A percentile compares a stretch with the other conserved stretches of the same genome.
phyloP scores from a whole-genome alignment of 1,140 invertebrate genomes.

The Pogonomyrmex californicus region DNA sequence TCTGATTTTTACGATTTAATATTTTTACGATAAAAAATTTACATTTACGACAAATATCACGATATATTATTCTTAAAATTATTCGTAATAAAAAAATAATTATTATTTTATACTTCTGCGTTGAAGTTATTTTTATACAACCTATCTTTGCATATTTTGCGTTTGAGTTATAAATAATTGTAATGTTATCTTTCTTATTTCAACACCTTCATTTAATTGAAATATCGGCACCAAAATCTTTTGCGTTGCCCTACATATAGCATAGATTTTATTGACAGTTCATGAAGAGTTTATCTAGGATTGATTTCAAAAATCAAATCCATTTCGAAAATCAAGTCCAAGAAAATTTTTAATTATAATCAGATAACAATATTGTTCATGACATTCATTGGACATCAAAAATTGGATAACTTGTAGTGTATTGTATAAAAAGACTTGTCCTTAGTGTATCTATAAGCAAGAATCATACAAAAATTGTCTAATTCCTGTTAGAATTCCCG shows the following conservation, averaged over 20 bases:
- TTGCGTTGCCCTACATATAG: background rate
- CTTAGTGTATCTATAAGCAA: too few species aligned
- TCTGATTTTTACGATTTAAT: background rate
- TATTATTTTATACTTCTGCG: background rate
- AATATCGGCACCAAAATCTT: background rate
- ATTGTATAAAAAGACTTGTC: too few species aligned
- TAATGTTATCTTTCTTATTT: background rate
- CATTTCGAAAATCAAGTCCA: too few species aligned
- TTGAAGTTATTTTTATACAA: background rate
- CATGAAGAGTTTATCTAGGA: background rate
- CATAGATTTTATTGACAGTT: background rate
- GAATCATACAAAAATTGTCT: too few species aligned
- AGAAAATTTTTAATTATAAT: too few species aligned
- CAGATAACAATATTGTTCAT: too few species aligned
- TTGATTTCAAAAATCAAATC: too few species aligned
- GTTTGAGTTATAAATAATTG: background rate
- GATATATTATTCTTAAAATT: conserved; percentile 13
- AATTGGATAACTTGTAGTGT: too few species aligned
- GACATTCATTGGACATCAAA: too few species aligned
- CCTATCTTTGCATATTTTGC: background rate
- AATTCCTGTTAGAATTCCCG: too few species aligned
- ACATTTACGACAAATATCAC: background rate
- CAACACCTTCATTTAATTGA: background rate
- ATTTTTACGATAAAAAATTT: background rate
- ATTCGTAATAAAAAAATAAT: conserved; percentile 24